These are phyloP conservation scores for Corbicula japonica DNA, from an alignment of 2,888 invertebrate species.

Conservation along the genomic window DNA sequence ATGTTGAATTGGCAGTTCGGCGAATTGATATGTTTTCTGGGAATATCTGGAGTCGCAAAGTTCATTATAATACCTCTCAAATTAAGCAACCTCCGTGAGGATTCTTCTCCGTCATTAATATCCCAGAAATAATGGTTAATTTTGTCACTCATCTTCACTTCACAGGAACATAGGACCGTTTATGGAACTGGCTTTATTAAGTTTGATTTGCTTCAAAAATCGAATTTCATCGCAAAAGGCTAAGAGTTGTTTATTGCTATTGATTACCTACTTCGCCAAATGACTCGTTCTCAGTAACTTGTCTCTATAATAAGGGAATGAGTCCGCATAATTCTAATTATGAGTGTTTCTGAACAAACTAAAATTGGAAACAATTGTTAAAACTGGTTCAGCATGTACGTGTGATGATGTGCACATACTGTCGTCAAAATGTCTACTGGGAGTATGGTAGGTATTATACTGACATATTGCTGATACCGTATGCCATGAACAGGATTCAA, in stretches of 20 bases:
- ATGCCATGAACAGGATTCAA: too few relatives aligned
- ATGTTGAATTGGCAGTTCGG: slow-evolving; percentile 51
- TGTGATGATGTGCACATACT: too few relatives aligned
- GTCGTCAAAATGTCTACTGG: too few relatives aligned
- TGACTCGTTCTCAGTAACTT: too few relatives aligned
- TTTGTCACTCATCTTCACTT: slow-evolving; percentile 37
- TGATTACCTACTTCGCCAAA: too few relatives aligned
- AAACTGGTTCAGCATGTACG: too few relatives aligned
- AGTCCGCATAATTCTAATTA: too few relatives aligned
- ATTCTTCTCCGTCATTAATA: slow-evolving; percentile 44
- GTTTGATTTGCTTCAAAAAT: slow-evolving; percentile 26
- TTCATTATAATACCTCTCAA: slow-evolving; percentile 58
- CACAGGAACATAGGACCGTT: slow-evolving; percentile 25
- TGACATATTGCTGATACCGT: too few relatives aligned
- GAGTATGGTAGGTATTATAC: too few relatives aligned
- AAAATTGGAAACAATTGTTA: too few relatives aligned
- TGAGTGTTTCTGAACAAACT: too few relatives aligned
- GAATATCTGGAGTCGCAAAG: slow-evolving; percentile 47
- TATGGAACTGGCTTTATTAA: slow-evolving; percentile 27
- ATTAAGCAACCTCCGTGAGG: slow-evolving; percentile 42
- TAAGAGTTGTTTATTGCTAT: slow-evolving; percentile 19
- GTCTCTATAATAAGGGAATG: too few relatives aligned
- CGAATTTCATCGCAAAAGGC: slow-evolving; percentile 9
- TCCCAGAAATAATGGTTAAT: slow-evolving; percentile 51
- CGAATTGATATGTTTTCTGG: slow-evolving; percentile 56